Conservation (phyloP, 2,113 vertebrate genomes). For the Passerina amoena region DNA sequence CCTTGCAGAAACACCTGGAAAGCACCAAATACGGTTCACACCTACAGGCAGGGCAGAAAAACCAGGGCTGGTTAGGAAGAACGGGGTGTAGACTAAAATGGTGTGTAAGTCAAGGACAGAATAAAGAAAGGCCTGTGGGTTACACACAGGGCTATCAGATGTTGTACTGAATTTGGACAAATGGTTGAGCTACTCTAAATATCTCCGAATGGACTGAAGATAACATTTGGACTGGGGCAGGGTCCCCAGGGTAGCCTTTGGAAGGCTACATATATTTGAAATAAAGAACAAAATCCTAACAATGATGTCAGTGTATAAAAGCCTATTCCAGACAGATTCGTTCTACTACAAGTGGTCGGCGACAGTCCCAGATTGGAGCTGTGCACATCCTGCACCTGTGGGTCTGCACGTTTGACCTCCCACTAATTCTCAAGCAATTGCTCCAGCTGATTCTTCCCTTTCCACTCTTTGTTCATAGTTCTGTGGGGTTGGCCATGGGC, state of each 20-base stretch:
- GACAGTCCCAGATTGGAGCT: not conserved
- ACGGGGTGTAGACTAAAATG: fast-evolving
- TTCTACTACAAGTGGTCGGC: fast-evolving
- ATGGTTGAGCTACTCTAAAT: fast-evolving
- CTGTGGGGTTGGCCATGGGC: fast-evolving
- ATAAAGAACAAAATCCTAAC: not conserved
- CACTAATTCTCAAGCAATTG: not conserved
- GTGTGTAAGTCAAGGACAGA: not conserved
- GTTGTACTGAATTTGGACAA: not conserved
- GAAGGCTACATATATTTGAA: not conserved
- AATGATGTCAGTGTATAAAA: not conserved
- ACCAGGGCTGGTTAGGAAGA: not conserved
- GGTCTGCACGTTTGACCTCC: fast-evolving
- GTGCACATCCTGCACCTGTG: not conserved
- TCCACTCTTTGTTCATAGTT: fast-evolving
- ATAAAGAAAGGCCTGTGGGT: not conserved
- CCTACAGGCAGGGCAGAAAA: not conserved
- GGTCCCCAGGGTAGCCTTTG: not conserved
- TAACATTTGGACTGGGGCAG: not conserved
- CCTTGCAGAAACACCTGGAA: not conserved
- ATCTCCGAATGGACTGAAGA: not conserved
- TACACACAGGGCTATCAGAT: not conserved
- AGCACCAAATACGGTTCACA: not conserved
- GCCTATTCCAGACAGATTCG: not conserved
- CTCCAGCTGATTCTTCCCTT: not conserved